These are phyloP conservation scores for Halichondria panicea DNA, from an alignment of 37 sponge, comb jelly and placozoan species.

Conservation along the genomic window DNA sequence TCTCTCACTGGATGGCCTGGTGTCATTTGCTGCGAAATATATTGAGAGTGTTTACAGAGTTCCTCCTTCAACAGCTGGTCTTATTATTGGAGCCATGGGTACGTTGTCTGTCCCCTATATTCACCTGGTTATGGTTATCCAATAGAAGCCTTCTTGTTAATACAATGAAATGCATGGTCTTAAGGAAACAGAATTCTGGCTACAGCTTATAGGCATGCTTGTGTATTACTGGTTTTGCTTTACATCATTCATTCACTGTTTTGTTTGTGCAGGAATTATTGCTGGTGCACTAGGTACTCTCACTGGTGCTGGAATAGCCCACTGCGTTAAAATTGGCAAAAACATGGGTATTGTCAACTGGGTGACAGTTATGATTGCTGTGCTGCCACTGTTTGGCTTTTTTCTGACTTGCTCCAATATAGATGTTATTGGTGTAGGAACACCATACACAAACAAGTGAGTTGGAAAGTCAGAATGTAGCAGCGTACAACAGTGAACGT, in stretches of 20 bases:
- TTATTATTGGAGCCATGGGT: constrained; percentile 23
- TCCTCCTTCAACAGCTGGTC: constrained; percentile 8
- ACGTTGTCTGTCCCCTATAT: too few relatives aligned
- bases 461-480: too few relatives aligned
- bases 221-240: too few relatives aligned
- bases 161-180: too few relatives aligned
- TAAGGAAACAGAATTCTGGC: too few relatives aligned
- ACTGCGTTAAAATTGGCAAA: too few relatives aligned
- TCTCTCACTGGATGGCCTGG: constrained; percentile 31
- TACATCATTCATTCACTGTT: background rate
- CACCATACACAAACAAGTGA: constrained; percentile 13
- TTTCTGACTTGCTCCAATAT: constrained; percentile 28
- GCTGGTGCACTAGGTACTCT: too few relatives aligned
- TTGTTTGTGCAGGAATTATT: too few relatives aligned
- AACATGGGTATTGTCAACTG: constrained; percentile 1
- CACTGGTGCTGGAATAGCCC: constrained; percentile 4
- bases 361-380: background rate
- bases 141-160: too few relatives aligned
- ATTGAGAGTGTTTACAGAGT: constrained; percentile 52
- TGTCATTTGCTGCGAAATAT: constrained; percentile 53
- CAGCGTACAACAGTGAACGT: constrained; percentile 16
- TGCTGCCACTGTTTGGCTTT: constrained; percentile 12
- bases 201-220: too few relatives aligned
- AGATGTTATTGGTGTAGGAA: background rate
- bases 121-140: too few relatives aligned